These are phyloP conservation scores for Rhombomys opimus DNA, from an alignment of 2,113 vertebrate species.

Conservation along the genomic window DNA sequence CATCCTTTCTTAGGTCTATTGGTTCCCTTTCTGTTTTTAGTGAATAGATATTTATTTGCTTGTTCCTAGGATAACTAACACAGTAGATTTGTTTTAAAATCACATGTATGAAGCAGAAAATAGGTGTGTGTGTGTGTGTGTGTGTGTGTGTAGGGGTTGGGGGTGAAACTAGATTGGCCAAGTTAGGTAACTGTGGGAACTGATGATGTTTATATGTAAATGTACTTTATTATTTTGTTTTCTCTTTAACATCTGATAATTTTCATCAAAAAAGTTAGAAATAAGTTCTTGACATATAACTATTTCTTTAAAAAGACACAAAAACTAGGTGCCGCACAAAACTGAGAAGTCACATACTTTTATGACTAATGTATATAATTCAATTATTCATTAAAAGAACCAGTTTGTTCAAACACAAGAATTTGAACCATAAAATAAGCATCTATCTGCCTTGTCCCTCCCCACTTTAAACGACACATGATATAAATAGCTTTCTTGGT, in stretches of 20 bases:
- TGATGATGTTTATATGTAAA: not conserved
- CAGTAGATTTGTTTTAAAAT: not conserved
- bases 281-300: not conserved
- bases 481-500: not conserved
- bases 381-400: not conserved
- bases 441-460: not conserved
- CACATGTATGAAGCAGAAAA: not conserved
- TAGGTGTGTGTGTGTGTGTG: not conserved
- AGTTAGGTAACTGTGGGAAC: not conserved
- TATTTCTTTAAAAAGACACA: not conserved
- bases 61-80: not conserved
- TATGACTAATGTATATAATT: not conserved
- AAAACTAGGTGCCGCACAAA: not conserved
- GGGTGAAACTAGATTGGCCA: not conserved
- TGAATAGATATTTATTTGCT: not conserved
- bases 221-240: not conserved
- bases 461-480: not conserved
- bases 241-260: not conserved
- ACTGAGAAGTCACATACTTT: not conserved
- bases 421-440: not conserved
- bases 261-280: conserved; percentile 9
- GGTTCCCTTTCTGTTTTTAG: not conserved
- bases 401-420: not conserved
- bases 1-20: not conserved
- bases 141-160: not conserved